These are phyloP conservation scores for Cossypha heuglini DNA, from an alignment of 2,797 vertebrate species.

Conservation along the genomic window DNA sequence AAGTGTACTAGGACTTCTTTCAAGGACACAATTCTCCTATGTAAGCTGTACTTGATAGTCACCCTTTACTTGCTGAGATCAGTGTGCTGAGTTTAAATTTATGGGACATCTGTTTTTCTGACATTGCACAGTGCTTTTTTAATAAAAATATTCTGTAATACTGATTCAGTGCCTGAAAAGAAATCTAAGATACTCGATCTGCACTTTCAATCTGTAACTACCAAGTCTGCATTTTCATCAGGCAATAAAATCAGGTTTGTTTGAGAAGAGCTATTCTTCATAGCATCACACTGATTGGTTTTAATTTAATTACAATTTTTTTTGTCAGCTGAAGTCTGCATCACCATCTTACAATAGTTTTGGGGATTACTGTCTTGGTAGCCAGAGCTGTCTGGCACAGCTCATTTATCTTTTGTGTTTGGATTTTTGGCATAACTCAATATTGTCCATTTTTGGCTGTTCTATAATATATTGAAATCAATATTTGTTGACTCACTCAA, in stretches of 20 bases:
- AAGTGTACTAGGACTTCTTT: not conserved
- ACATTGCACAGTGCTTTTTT: not conserved
- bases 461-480: not conserved
- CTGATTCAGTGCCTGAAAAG: not conserved
- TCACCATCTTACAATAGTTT: not conserved
- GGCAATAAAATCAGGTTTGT: not conserved
- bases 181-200: not conserved
- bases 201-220: not conserved
- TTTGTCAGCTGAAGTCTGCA: not conserved
- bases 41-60: not conserved
- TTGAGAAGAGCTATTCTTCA: not conserved
- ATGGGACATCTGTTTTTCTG: not conserved
- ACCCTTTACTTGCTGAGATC: not conserved
- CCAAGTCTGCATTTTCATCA: not conserved
- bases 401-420: not conserved
- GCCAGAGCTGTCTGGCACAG: not conserved
- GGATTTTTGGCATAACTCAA: not conserved
- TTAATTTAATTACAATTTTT: slow-evolving; percentile 15
- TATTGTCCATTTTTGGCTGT: not conserved
- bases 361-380: not conserved
- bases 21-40: not conserved
- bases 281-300: not conserved
- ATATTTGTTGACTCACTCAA: not conserved
- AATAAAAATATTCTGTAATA: not conserved
- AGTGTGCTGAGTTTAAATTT: not conserved